Conservation (phyloP, 37 sponge, comb jelly and placozoan species). For the Ephydatia muelleri region DNA sequence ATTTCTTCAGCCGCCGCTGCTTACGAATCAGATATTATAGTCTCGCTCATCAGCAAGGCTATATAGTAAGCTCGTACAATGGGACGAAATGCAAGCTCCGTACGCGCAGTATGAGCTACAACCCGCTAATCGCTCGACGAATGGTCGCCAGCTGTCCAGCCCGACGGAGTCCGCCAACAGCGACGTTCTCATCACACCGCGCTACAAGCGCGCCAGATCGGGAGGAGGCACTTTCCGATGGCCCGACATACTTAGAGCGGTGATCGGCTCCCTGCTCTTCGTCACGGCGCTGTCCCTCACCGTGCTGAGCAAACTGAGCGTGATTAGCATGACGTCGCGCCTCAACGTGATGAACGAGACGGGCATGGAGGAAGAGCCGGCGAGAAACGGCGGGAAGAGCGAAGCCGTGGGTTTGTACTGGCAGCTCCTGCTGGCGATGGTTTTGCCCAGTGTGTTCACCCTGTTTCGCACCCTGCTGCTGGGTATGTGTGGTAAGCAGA, state of each 20-base stretch:
- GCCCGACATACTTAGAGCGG: constrained; percentile 11
- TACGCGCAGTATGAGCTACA: no score
- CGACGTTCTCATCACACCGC: no score
- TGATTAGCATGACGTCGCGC: constrained; percentile 42
- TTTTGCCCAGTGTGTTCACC: constrained; percentile 65
- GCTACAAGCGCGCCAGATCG: no score
- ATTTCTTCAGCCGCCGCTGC: no score
- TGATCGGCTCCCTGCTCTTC: constrained; percentile 41
- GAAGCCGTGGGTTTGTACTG: constrained; percentile 42
- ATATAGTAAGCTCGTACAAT: no score
- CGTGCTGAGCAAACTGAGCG: constrained; percentile 66
- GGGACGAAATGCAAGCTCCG: no score
- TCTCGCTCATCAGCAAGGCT: no score
- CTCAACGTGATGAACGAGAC: constrained; percentile 7
- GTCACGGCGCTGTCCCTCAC: constrained; percentile 21
- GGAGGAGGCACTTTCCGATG: background rate
- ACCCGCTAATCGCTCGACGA: no score
- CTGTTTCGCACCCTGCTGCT: constrained; percentile 55
- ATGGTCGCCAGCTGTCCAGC: no score
- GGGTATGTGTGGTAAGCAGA: constrained; percentile 70
- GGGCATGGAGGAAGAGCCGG: background rate
- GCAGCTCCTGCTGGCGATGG: constrained; percentile 67
- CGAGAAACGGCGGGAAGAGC: background rate
- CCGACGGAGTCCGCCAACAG: no score
- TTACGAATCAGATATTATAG: no score